Evolutionary conservation across 2,797 vertebrate genomes (phyloP).

Genomic region (Pogoniulus pusillus): DNA sequence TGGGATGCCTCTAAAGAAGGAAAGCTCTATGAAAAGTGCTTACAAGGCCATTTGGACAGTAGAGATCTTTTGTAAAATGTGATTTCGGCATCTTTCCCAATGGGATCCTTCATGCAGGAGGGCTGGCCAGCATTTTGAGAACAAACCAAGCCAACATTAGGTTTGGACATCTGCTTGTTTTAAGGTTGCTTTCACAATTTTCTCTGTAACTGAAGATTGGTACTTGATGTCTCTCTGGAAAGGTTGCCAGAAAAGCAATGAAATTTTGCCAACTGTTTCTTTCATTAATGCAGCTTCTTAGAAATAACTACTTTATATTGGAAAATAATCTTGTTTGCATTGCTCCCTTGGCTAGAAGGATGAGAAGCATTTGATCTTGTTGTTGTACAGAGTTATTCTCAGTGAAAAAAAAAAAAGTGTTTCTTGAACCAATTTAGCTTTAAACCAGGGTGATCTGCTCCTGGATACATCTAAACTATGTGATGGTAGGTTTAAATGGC

Average conservation of each 20-base stretch:
- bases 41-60: constrained; percentile 13
- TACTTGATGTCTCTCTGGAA: constrained; percentile 50
- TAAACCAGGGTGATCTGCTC: neutral
- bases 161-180: constrained; percentile 60
- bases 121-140: constrained; percentile 44
- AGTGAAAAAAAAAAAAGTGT: neutral
- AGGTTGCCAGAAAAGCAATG: constrained; percentile 49
- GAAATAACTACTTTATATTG: neutral
- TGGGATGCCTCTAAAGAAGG: constrained; percentile 5
- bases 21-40: constrained; percentile 32
- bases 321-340: constrained; percentile 21
- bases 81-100: constrained; percentile 8
- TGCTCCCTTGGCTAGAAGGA: neutral
- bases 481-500: neutral
- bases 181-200: constrained; percentile 67
- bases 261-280: constrained; percentile 42
- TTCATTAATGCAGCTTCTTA: neutral
- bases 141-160: constrained; percentile 19
- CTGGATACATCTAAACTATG: neutral
- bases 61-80: constrained; percentile 33
- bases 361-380: neutral
- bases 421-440: neutral
- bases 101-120: neutral
- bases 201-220: constrained; percentile 50
- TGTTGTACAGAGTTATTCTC: neutral